Evolutionary conservation across 1,140 invertebrate species (phyloP).

Genomic region (Ephestia elutella): DNA sequence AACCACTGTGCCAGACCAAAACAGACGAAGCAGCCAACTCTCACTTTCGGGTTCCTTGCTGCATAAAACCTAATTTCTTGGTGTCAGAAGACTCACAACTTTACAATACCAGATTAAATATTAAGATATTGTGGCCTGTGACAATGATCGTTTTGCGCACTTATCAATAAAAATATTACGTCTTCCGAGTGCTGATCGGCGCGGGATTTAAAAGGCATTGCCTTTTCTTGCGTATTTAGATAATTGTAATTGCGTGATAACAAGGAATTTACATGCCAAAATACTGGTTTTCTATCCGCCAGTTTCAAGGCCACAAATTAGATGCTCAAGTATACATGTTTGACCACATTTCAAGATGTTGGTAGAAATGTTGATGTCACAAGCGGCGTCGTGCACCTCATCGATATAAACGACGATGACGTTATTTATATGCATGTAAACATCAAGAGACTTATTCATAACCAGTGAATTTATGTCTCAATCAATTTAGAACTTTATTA

Average conservation of each 20-base stretch:
- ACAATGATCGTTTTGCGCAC: too few relatives aligned
- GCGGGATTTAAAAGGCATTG: too few relatives aligned
- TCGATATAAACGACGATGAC: slow-evolving; percentile 33
- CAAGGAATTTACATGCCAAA: slow-evolving; percentile 6
- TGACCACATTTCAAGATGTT: slow-evolving; percentile 25
- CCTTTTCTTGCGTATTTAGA: not conserved
- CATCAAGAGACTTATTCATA: slow-evolving; percentile 3
- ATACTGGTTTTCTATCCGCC: slow-evolving; percentile 23
- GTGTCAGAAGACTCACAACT: too few relatives aligned
- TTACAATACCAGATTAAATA: too few relatives aligned
- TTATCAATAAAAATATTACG: not conserved
- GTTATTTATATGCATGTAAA: slow-evolving; percentile 22
- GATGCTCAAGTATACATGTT: slow-evolving; percentile 13
- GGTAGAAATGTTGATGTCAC: slow-evolving; percentile 28
- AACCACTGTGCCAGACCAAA: not conserved
- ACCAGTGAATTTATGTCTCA: slow-evolving; percentile 7
- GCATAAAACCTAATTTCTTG: too few relatives aligned
- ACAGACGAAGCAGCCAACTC: slow-evolving; percentile 14
- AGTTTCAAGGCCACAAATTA: slow-evolving; percentile 24
- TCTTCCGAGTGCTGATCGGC: too few relatives aligned
- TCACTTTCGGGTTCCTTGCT: slow-evolving; percentile 19
- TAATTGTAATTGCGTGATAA: not conserved
- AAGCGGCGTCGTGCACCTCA: slow-evolving; percentile 22
- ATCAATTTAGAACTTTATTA: slow-evolving; percentile 6
- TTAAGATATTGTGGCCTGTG: too few relatives aligned